Evolutionary conservation across 2,113 vertebrate species (phyloP).

Genomic region (Pipa parva): DNA sequence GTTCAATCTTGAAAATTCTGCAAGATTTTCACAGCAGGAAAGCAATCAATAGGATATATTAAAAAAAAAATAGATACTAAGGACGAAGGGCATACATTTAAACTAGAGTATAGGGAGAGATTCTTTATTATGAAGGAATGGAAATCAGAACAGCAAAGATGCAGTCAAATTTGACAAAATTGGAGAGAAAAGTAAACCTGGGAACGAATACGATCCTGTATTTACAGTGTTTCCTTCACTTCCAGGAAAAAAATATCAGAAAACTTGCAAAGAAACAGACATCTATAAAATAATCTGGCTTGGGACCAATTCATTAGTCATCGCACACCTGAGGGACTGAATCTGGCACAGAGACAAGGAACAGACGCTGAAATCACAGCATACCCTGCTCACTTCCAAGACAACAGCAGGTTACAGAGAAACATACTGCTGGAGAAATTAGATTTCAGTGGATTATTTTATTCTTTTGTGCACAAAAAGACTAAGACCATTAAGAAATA

Average conservation of each 20-base stretch:
- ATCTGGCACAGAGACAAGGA: constrained; percentile 67
- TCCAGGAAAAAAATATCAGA: not conserved
- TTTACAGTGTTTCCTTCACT: constrained; percentile 8
- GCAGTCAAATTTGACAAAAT: no score
- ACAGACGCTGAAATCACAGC: constrained; percentile 68
- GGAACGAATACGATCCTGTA: no score
- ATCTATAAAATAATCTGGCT: constrained; percentile 75
- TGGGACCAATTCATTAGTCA: constrained; percentile 74
- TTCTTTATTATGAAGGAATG: no score
- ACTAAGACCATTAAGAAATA: not conserved
- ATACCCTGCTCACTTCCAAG: constrained; percentile 61
- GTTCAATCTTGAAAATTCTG: no score
- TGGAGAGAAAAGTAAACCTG: no score
- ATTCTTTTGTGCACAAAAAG: not conserved
- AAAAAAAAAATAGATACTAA: no score
- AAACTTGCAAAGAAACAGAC: constrained; percentile 69
- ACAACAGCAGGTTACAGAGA: constrained; percentile 60
- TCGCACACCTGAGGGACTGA: constrained; percentile 71
- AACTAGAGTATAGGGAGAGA: no score
- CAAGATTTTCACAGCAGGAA: no score
- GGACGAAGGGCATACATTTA: no score
- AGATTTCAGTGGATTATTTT: constrained; percentile 18
- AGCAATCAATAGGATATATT: no score
- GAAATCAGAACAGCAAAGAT: no score
- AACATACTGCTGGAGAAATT: constrained; percentile 48